A percentile compares a stretch with the other conserved stretches of the same genome.
These are phyloP conservation scores for Molossus molossus DNA, from an alignment of 2,797 vertebrate species.

Conservation along the genomic window DNA sequence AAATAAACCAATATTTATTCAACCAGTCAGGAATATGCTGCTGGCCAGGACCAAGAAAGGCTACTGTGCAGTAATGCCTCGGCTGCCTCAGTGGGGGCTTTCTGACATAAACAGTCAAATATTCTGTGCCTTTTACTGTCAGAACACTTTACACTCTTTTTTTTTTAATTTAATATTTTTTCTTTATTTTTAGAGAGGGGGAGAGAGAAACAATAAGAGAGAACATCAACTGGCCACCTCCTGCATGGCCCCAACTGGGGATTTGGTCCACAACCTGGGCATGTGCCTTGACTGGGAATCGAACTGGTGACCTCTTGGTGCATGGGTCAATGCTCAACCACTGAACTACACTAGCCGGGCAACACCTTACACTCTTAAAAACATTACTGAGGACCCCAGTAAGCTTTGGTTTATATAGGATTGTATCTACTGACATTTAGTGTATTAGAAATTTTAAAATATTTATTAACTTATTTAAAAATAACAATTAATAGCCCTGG, in stretches of 20 bases:
- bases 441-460: background rate
- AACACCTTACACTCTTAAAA: background rate
- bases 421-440: slow-evolving; percentile 13
- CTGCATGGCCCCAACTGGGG: too few species aligned
- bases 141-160: background rate
- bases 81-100: background rate
- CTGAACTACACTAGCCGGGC: too few species aligned
- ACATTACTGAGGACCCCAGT: background rate
- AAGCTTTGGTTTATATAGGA: background rate
- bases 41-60: background rate
- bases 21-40: background rate
- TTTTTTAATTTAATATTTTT: too few species aligned
- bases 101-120: background rate
- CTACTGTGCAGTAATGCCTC: background rate
- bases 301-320: too few species aligned
- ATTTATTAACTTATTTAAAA: slow-evolving; percentile 13
- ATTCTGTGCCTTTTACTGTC: background rate
- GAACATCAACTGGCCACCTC: too few species aligned
- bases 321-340: too few species aligned
- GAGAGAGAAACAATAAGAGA: too few species aligned
- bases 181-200: too few species aligned
- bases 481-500: background rate
- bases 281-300: too few species aligned
- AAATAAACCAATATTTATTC: background rate
- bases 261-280: too few species aligned